Evolutionary conservation across 2,888 invertebrate genomes (phyloP), one percentile per base, ranked within the genome.

Genomic region (Xestoiulus laeticollis): DNA sequence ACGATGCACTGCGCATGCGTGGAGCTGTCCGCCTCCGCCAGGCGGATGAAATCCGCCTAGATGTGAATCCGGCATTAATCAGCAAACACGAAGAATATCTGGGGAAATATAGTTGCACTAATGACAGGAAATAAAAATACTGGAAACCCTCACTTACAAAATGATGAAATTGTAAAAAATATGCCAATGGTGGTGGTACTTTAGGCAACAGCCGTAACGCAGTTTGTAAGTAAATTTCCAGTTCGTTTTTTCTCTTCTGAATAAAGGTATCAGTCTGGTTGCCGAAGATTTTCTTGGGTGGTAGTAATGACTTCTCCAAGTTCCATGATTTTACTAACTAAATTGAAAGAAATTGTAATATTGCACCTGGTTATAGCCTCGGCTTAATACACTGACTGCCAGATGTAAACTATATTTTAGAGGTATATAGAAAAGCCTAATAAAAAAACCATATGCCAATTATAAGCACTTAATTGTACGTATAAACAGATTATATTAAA

Each of bases 201-300:
- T 87, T 87, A 4, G 86, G 84, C 33, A 84, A 44, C 14, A 85
- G 38, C 14, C 43, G 85, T n/a, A 88, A 33, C 19, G 87, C 32
- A n/a, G 87, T 44, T 84, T 88, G 78, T 22, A 89, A 85, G 88
- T 89, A 89, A 8, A 83, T 59, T 85, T 89, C 89, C 26, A 89
- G 85, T 33, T 89, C 88, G 26, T 44, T 84, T 82, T 87, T 88
- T 68, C 89, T 85, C 32, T 87, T 87, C 38, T 88, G 87, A 44
- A 89, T 48, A 85, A 89, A 89, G 44, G 33, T 53, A 19, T 89
- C 88, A 26, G 59, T 83, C 32, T 89, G 88, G 68, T 87, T 88
- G 19, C 89, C 89, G 19, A 89, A 89, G 30, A 89, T 32, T 43
- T 89, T 89, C 84, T 89, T 89, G 2, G 89, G 89, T n/a, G 89